Evolutionary conservation across 2,888 invertebrate genomes (phyloP), one percentile per base, ranked within the genome.

Genomic region (Busseola fusca): DNA sequence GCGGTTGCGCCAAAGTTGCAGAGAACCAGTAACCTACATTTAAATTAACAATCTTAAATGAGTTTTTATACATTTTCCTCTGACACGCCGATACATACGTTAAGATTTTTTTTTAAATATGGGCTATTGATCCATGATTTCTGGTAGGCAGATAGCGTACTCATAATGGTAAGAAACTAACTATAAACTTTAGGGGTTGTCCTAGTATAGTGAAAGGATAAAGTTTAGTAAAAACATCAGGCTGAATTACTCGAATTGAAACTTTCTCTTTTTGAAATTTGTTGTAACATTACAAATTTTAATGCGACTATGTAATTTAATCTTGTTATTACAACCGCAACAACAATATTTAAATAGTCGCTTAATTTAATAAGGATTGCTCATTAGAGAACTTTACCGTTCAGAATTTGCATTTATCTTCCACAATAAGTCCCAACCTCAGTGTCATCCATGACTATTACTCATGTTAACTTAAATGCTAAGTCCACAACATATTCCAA

Each of bases 1-100:
- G 69, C 70, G 54, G 84, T 78, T 74, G 85, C 66, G 69, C 69
- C 54, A 34, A 79, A 76, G 70, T 77, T 63, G 63, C 74, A 57
- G 77, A 64, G 85, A 76, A 67, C 76, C 48, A 80, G 71, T 84
- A 81, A 80, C 87, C 85, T 50, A 81, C 76, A 76, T 82, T 67
- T 34, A 14, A 45, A 50, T 56, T 42, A 70, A 45, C 64, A 67
- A 64, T 52, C 52, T 42, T 64, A 72, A 74, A 76, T 74, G 50
- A 45, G 40, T 57, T 74, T 40, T 73, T 62, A 45, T 56, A 45
- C 27, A 65, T 58, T 42, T 64, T 52, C 45, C 69, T 54, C 18
- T 14, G n/a, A 21, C 40, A 10, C 3, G 3, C 27, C 42, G 27
- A 42, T 25, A 40, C 0, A 7, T 25, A 40, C 0, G 42, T 60